Percentiles rank a stretch among this genome's conserved stretches.
Evolutionary conservation across 2,113 vertebrate genomes (phyloP).

Genomic region (Galemys pyrenaicus): DNA sequence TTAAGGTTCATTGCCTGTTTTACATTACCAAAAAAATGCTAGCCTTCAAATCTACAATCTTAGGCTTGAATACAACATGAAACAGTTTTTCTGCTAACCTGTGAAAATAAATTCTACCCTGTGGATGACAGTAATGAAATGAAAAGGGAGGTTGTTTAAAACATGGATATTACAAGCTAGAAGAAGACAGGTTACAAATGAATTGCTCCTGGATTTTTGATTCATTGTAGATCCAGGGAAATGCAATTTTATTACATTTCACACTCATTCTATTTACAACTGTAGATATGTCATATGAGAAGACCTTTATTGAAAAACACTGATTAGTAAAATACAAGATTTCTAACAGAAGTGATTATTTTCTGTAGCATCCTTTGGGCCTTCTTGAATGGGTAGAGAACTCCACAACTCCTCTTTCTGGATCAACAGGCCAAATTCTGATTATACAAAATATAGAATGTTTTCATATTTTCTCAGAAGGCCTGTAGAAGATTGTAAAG

Average conservation of each 20-base stretch:
- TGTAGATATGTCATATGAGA: background rate
- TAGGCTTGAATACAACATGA: background rate
- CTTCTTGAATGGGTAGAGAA: background rate
- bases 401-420: background rate
- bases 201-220: background rate
- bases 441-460: background rate
- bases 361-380: background rate
- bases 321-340: background rate
- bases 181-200: slow-evolving; percentile 2
- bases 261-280: background rate
- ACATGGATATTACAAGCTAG: background rate
- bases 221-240: background rate
- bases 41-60: slow-evolving; percentile 31
- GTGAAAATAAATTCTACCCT: slow-evolving; percentile 17
- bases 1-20: background rate
- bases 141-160: background rate
- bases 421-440: background rate
- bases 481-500: background rate
- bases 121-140: slow-evolving; percentile 5
- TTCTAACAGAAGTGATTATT: background rate
- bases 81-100: background rate
- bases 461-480: slow-evolving; percentile 4
- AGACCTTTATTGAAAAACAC: background rate
- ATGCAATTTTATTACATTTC: slow-evolving; percentile 17
- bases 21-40: background rate